Evolutionary conservation across 2,888 invertebrate species (phyloP).

Genomic region (Alcis repandata): DNA sequence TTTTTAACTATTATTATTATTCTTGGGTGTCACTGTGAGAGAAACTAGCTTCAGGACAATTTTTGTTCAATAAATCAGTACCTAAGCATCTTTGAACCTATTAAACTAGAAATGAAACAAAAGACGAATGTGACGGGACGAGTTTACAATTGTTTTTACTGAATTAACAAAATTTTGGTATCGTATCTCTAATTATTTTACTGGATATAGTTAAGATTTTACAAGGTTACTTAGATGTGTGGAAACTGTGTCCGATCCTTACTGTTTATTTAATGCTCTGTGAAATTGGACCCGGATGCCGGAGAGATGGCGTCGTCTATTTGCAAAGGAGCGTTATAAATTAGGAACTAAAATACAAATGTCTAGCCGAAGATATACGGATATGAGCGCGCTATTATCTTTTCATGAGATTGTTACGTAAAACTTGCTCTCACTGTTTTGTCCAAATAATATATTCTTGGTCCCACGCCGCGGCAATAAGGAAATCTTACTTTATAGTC

Average conservation of each 20-base stretch:
- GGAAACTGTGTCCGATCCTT: conserved; percentile 14
- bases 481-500: conserved; percentile 19
- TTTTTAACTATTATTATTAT: too few species aligned
- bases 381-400: conserved; percentile 43
- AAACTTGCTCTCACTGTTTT: conserved; percentile 23
- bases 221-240: neutral
- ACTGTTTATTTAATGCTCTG: conserved; percentile 30
- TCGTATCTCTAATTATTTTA: neutral
- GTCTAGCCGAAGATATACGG: conserved; percentile 46
- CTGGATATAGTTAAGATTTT: neutral
- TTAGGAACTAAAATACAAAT: conserved; percentile 47
- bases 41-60: too few species aligned
- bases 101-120: too few species aligned
- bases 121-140: too few species aligned
- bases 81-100: too few species aligned
- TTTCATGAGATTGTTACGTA: conserved; percentile 44
- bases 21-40: too few species aligned
- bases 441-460: conserved; percentile 29
- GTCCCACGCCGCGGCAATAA: conserved; percentile 29
- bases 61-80: too few species aligned
- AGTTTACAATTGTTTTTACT: too few species aligned
- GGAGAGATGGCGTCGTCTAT: conserved; percentile 42
- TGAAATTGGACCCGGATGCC: conserved; percentile 35
- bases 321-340: conserved; percentile 46
- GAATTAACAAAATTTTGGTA: neutral